A percentile compares a stretch with the other conserved stretches of the same genome.
Conservation (phyloP, 2,888 invertebrate genomes). For the Chaitophorus viminalis region DNA sequence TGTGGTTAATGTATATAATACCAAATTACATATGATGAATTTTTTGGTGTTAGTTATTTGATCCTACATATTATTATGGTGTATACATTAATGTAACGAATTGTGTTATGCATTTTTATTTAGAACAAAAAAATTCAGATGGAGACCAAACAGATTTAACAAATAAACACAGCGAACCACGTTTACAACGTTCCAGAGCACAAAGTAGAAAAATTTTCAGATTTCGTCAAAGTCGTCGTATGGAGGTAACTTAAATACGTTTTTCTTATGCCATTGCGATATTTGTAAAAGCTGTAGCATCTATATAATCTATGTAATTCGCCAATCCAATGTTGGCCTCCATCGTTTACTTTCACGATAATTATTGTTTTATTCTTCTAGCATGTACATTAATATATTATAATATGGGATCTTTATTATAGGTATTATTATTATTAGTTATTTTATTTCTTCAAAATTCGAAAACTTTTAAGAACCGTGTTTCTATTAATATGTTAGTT, state of each 20-base stretch:
- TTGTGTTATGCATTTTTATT: background rate
- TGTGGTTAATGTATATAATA: too few species aligned
- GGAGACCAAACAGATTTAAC: slow-evolving; percentile 64
- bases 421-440: too few species aligned
- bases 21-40: too few species aligned
- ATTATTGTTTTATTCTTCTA: too few species aligned
- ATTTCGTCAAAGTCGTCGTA: slow-evolving; percentile 75
- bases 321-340: background rate
- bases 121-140: slow-evolving; percentile 43
- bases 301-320: too few species aligned
- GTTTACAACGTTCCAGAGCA: slow-evolving; percentile 90
- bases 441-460: too few species aligned
- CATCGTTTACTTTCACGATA: background rate
- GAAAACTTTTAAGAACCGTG: too few species aligned
- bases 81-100: background rate
- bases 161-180: slow-evolving; percentile 69
- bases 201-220: slow-evolving; percentile 95
- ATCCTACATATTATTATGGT: too few species aligned
- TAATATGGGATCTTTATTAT: too few species aligned
- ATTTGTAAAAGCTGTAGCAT: background rate
- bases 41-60: too few species aligned
- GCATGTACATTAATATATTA: too few species aligned
- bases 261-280: background rate
- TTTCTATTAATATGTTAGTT: too few species aligned
- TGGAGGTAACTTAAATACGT: slow-evolving; percentile 63